Evolutionary conservation across 1,140 invertebrate genomes (phyloP).

Genomic region (Pentalonia nigronervosa): DNA sequence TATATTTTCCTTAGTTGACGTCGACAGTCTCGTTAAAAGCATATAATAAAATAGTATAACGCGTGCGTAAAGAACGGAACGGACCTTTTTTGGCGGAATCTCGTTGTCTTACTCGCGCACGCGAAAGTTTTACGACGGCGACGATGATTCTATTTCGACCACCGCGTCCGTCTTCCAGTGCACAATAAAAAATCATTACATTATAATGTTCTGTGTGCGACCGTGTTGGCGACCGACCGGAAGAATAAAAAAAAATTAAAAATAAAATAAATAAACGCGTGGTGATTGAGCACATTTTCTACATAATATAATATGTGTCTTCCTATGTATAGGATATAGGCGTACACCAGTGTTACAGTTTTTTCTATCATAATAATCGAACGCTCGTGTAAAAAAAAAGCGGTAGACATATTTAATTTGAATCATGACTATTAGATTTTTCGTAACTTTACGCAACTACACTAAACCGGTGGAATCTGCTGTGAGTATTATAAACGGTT

Average conservation of each 20-base stretch:
- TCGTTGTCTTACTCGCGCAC: background rate
- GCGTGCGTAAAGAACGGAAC: slow-evolving; percentile 40
- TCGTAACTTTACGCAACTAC: background rate
- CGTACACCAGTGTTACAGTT: background rate
- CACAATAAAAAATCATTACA: background rate
- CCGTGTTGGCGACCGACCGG: background rate
- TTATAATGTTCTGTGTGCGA: background rate
- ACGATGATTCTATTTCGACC: background rate
- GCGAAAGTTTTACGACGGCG: background rate
- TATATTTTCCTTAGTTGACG: background rate
- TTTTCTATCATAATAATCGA: background rate
- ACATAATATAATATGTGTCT: background rate
- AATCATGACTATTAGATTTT: slow-evolving; percentile 20
- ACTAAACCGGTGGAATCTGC: background rate
- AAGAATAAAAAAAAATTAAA: background rate
- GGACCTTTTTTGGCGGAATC: background rate
- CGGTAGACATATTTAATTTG: background rate
- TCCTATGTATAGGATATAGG: background rate
- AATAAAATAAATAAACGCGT: background rate
- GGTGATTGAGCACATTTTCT: slow-evolving; percentile 18
- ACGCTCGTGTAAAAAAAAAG: slow-evolving; percentile 6
- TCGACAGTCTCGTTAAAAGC: slow-evolving; percentile 14
- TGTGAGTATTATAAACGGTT: background rate
- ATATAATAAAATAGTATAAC: background rate
- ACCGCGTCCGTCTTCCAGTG: background rate